Base-by-base conservation (phyloP, 2,797 vertebrate genomes). In the Zonotrichia albicollis region DNA sequence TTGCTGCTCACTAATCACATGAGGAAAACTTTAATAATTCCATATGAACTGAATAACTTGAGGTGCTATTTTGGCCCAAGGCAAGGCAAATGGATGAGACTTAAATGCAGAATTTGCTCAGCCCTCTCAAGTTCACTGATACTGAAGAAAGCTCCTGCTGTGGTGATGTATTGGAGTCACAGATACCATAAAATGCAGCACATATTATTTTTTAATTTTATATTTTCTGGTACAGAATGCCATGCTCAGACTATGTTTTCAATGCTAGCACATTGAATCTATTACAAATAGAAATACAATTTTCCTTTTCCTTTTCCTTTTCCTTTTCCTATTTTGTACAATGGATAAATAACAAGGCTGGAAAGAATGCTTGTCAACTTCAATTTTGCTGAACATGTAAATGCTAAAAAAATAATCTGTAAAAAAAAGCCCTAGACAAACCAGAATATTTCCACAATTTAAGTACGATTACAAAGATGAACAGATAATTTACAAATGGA, bases 61-160 rank as follows among this genome's bases (percentile, higher is more conserved):
- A 75, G 92, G 79, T 11, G 6, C 29, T 86, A 26, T 62, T 83
- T 87, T 72, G 72, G 84, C 79, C 78, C 42, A 80, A 92, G 84
- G 85, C 82, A 93, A 93, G 78, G 5, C 0, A 9, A 89, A 82
- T 76, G 86, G 88, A 91, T 86, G 83, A 88, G 67, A 84, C 62
- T 81, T 94, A 86, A 92, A 86, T 66, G 76, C 51, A 76, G 73
- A 91, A 91, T 88, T 90, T 96, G 20, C 74, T 95, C 38, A 84
- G 65, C 17, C 13, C 42, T 40, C 40, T 45, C 76, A 75, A 60
- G 73, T 88, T 94, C 73, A 76, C 27, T 60, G 66, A 34, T 76
- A 40, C 8, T 27, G 60, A 65, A 74, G 55, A 88, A 84, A 88
- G 34, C 55, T 92, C 87, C 94, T 91, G 89, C 82, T 93, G 87